Percentiles rank a stretch among this genome's conserved stretches.
These are phyloP conservation scores for Scyliorhinus canicula DNA, from an alignment of 2,797 vertebrate genomes.

Conservation along the genomic window DNA sequence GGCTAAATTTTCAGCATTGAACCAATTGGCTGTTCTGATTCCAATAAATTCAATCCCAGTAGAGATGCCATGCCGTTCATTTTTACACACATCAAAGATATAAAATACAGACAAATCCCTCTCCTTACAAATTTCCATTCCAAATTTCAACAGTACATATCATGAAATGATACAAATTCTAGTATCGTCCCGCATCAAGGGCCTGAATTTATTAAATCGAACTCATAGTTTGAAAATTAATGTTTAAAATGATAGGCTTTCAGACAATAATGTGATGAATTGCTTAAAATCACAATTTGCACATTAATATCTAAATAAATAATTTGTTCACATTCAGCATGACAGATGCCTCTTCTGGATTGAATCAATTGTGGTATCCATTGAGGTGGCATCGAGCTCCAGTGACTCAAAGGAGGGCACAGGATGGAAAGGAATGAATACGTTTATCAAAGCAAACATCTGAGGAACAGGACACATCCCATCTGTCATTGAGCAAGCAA, in stretches of 20 bases:
- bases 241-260: not conserved
- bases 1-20: not conserved
- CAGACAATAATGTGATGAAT: not conserved
- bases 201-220: not conserved
- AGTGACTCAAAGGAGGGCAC: not conserved
- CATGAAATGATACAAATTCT: not conserved
- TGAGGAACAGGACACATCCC: conserved; percentile 3
- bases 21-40: not conserved
- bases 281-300: not conserved
- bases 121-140: not conserved
- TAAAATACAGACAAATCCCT: not conserved
- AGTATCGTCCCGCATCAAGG: not conserved
- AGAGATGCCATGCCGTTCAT: not conserved
- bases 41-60: not conserved
- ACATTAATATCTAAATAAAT: conserved; percentile 9
- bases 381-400: too few relatives aligned
- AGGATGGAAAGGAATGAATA: conserved; percentile 24
- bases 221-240: conserved; percentile 8
- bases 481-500: not conserved
- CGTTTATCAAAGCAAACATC: conserved; percentile 17
- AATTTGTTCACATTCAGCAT: not conserved
- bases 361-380: not conserved
- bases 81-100: not conserved
- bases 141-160: not conserved
- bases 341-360: not conserved